Evolutionary conservation across 2,888 invertebrate genomes (phyloP).

Genomic region (Leptogaster cylindrica): DNA sequence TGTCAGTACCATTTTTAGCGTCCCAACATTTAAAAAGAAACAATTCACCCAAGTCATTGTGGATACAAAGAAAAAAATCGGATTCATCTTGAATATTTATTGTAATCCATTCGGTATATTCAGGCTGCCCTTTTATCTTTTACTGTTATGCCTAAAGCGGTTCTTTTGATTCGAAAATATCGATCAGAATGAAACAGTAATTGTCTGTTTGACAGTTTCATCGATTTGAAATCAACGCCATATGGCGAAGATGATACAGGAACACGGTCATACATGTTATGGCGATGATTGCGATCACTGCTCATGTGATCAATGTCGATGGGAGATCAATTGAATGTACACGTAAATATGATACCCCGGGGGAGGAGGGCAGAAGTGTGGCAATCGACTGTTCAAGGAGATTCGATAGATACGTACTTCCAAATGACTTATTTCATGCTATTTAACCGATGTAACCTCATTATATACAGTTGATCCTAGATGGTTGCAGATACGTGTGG

Average conservation of each 20-base stretch:
- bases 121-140: slow-evolving; percentile 27
- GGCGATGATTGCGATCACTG: no score
- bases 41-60: slow-evolving; percentile 32
- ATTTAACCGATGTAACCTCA: no score
- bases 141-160: slow-evolving; percentile 28
- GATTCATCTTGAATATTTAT: slow-evolving; percentile 32
- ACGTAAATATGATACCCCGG: no score
- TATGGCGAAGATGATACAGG: background rate
- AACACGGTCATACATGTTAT: no score
- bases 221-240: slow-evolving; percentile 39
- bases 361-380: no score
- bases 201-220: slow-evolving; percentile 41
- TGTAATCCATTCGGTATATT: background rate
- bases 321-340: no score
- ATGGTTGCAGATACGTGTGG: no score
- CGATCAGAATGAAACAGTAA: slow-evolving; percentile 35
- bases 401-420: no score
- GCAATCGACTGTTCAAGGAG: no score
- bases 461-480: no score
- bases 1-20: slow-evolving; percentile 28
- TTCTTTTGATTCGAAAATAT: slow-evolving; percentile 26
- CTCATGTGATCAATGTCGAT: no score
- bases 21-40: background rate
- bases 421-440: no score
- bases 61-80: slow-evolving; percentile 38